Evolutionary conservation across 2,113 vertebrate species (phyloP), one percentile per base, ranked within the genome.

Genomic region (Fulmarus glacialis): DNA sequence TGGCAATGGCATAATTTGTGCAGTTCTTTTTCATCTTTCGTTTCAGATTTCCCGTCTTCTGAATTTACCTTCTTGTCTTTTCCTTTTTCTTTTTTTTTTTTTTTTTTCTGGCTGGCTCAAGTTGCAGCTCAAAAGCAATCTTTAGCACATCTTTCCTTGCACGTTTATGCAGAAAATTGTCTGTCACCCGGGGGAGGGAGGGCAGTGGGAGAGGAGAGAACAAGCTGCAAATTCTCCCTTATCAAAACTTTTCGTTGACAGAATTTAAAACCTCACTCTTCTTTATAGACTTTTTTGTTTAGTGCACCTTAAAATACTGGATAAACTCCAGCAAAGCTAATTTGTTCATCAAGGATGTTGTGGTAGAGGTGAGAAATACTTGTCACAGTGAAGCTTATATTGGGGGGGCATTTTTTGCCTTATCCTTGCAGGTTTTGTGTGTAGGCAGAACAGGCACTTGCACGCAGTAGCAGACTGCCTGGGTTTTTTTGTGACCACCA

Each of bases 11-110:
- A 89, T 85, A 23, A 11, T 52, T 97, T 91, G 36, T 89, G 59
- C 58, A 45, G 23, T 75, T 92, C 53, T 67, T 84, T 93, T 82
- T 82, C 74, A 92, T 95, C 75, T 93, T 73, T 36, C 0, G 2
- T 85, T 95, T 93, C 89, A 66, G 80, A 60, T 95, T 94, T 95
- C 95, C 67, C 47, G 5, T 90, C 55, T 91, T 95, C 59, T 96
- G 66, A 89, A 84, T 96, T 91, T 89, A 93, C 36, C n/a, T 71
- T 73, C 45, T 92, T 91, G 27, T 89, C 15, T 66, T n/a, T 29
- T 8, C 19, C 18, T 23, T 14, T 11, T 50, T 53, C 21, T 11
- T 22, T 27, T 14, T 9, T 50, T 53, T 27, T 11, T 22, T 11
- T 56, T 11, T n/a, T 34, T 10, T 38, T 8, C 9, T 40, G 38